Evolutionary conservation across 1,140 invertebrate species (phyloP).

Genomic region (Adelges cooleyi): DNA sequence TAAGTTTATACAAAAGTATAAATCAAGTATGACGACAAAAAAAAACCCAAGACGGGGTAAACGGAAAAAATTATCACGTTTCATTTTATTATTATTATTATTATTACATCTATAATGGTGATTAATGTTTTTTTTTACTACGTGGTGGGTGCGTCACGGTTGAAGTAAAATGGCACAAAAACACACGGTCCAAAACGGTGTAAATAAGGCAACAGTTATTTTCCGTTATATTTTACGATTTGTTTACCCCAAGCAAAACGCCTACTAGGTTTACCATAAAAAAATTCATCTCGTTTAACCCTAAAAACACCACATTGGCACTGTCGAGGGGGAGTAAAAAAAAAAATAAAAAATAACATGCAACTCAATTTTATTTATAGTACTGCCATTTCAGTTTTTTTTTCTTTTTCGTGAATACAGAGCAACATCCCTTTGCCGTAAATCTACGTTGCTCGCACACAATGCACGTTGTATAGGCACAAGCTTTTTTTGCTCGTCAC

Average conservation of each 20-base stretch:
- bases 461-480: constrained; percentile 12
- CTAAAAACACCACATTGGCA: constrained; percentile 2
- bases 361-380: constrained; percentile 21
- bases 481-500: constrained; percentile 21
- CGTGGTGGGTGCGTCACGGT: too few relatives aligned
- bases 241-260: constrained; percentile 23
- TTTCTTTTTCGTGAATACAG: neutral
- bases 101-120: too few relatives aligned
- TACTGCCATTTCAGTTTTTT: neutral
- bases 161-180: too few relatives aligned
- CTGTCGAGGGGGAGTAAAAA: constrained; percentile 13
- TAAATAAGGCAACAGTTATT: constrained; percentile 13
- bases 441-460: constrained; percentile 15
- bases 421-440: constrained; percentile 24
- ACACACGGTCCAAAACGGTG: too few relatives aligned
- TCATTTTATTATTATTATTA: too few relatives aligned
- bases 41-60: too few relatives aligned
- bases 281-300: constrained; percentile 22
- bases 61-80: too few relatives aligned
- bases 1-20: too few relatives aligned
- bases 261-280: constrained; percentile 23
- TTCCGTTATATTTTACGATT: constrained; percentile 28
- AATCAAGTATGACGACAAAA: too few relatives aligned
- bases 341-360: neutral
- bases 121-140: too few relatives aligned